Percentiles rank a stretch among this genome's conserved stretches.
Evolutionary conservation across 2,888 invertebrate genomes (phyloP).

Genomic region (Pteria penguin): DNA sequence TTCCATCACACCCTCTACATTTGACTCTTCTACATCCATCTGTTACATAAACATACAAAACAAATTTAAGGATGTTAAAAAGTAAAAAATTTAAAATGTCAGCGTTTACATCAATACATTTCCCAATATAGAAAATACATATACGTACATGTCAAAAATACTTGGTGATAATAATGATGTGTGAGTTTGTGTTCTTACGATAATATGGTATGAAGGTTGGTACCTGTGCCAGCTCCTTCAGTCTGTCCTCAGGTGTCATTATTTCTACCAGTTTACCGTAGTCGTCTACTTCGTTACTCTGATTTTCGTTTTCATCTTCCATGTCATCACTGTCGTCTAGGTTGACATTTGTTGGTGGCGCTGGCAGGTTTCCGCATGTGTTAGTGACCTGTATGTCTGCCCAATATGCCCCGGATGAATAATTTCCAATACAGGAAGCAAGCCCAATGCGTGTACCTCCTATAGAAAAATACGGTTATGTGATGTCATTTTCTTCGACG

Average conservation of each 20-base stretch:
- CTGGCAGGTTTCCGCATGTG: constrained; percentile 24
- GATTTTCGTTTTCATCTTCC: constrained; percentile 34
- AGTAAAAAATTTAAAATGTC: background rate
- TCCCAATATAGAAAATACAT: too few relatives aligned
- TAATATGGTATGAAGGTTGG: too few relatives aligned
- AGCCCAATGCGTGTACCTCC: constrained; percentile 48
- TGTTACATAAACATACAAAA: constrained; percentile 24
- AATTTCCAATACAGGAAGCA: constrained; percentile 66
- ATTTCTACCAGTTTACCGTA: constrained; percentile 24
- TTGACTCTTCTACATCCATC: constrained; percentile 57
- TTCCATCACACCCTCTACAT: constrained; percentile 59
- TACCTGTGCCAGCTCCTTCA: constrained; percentile 58
- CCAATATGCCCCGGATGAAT: constrained; percentile 65
- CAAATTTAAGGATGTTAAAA: background rate
- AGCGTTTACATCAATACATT: too few relatives aligned
- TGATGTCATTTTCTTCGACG: too few relatives aligned
- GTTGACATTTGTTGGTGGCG: background rate
- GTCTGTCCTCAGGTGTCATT: constrained; percentile 41
- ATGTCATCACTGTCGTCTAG: constrained; percentile 26
- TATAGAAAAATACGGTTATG: background rate
- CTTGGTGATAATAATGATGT: too few relatives aligned
- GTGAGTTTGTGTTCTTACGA: too few relatives aligned
- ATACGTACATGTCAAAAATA: too few relatives aligned
- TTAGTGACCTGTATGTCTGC: constrained; percentile 52
- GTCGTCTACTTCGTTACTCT: constrained; percentile 17